Evolutionary conservation across 2,113 vertebrate genomes (phyloP), one percentile per base, ranked within the genome.

Genomic region (Mormyrus iriodes): DNA sequence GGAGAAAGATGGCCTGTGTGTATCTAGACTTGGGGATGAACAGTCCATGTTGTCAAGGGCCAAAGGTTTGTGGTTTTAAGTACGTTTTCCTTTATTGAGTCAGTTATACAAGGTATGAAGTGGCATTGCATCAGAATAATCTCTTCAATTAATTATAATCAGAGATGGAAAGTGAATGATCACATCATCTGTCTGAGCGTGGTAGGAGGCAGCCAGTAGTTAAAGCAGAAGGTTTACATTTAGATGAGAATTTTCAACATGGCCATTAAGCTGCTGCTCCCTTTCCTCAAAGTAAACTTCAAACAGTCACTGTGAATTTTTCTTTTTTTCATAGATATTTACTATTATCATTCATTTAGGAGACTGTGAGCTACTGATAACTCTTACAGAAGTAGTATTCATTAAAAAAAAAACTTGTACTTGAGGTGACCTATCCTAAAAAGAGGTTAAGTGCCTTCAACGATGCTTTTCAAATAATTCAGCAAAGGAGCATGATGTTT

Each of bases 371-470:
- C 90, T 92, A 93, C 19, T 93, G 9, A 88, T 92, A 91, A 87
- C 89, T 90, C 88, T 88, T 88, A 86, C 52, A 87, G 90, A 90
- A 90, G 83, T 88, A 92, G 92, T 91, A 83, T 53, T 3, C 89
- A 89, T 92, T 91, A 88, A 85, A 88, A 76, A 69, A 88, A 88
- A 93, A 94, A 93, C 48, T 39, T 73, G 55, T 31, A 53, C 39
- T 79, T 93, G 89, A 90, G 92, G 90, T 91, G 92, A 93, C 91
- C 91, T 90, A 92, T 91, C 92, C 90, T 87, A n/a, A 90, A 93
- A 94, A 92, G 91, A 95, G 92, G 92, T n/a, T 91, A 93, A 96
- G 96, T 95, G 95, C 95, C 95, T 96, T 95, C 94, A 95, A 93
- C 90, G 87, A 92, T 93, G 92, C 92, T 94, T 95, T 95, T 92